Conservation (phyloP, 1,140 invertebrate species). For the Bombus terrestris region DNA sequence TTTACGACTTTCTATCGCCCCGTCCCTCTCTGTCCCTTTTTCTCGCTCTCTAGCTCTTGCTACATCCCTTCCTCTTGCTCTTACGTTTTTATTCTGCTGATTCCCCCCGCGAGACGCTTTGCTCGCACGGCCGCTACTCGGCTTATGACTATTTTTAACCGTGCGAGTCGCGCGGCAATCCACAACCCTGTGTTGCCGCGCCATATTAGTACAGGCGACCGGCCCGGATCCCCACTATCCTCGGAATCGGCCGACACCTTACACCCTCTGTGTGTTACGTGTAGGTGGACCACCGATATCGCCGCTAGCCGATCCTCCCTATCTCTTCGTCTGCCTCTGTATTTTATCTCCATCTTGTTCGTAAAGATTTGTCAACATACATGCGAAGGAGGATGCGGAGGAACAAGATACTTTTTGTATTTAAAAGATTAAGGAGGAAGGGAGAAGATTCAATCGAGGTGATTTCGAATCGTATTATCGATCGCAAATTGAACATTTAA, state of each 20-base stretch:
- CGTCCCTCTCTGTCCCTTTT: not conserved
- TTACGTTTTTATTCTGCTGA: conserved; percentile 48
- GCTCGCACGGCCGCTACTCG: conserved; percentile 69
- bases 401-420: not conserved
- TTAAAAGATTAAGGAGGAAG: not conserved
- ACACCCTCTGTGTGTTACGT: conserved; percentile 73
- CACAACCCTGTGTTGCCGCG: conserved; percentile 80
- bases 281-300: conserved; percentile 66
- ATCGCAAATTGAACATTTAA: not conserved
- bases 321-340: not conserved
- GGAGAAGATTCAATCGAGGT: not conserved
- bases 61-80: conserved; percentile 1
- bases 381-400: not conserved
- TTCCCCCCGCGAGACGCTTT: conserved; percentile 61
- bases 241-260: conserved; percentile 80
- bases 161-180: conserved; percentile 75
- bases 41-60: not conserved
- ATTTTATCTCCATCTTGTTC: not conserved
- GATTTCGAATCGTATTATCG: not conserved
- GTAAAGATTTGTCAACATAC: not conserved
- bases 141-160: conserved; percentile 83
- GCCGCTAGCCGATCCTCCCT: not conserved
- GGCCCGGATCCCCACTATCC: conserved; percentile 80
- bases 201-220: conserved; percentile 82
- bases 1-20: conserved; percentile 11